Percentiles rank a stretch among this genome's conserved stretches.
phyloP scores from a whole-genome alignment of 2,888 invertebrate species.

The Dolomedes plantarius region DNA sequence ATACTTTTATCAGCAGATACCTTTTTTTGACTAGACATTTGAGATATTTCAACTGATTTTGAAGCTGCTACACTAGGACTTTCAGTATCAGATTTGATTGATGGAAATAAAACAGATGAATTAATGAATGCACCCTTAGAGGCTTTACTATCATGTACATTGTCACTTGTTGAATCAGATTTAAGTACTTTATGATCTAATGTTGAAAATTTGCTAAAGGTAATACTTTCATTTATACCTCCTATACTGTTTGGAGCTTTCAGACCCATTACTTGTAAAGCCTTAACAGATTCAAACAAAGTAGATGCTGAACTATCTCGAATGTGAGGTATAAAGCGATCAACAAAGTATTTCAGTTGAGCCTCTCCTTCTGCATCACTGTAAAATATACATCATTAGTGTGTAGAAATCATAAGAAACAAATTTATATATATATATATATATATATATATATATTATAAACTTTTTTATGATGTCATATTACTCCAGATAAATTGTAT shows the following conservation, averaged over 20 bases:
- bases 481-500: no score
- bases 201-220: background rate
- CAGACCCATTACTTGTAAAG: slow-evolving; percentile 24
- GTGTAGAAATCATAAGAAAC: background rate
- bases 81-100: background rate
- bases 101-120: background rate
- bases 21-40: background rate
- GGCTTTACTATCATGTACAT: background rate
- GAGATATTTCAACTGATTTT: background rate
- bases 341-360: slow-evolving; percentile 81
- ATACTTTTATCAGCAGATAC: background rate
- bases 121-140: background rate
- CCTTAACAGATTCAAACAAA: slow-evolving; percentile 49
- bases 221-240: background rate
- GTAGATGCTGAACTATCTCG: slow-evolving; percentile 27
- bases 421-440: no score
- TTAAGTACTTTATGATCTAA: background rate
- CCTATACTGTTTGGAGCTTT: background rate
- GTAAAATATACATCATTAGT: no score
- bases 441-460: no score
- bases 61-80: background rate
- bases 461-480: no score
- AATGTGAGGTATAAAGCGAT: slow-evolving; percentile 71
- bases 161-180: background rate
- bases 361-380: slow-evolving; percentile 85